Evolutionary conservation across 2,113 vertebrate species (phyloP).

Genomic region (Cheilinus undulatus): DNA sequence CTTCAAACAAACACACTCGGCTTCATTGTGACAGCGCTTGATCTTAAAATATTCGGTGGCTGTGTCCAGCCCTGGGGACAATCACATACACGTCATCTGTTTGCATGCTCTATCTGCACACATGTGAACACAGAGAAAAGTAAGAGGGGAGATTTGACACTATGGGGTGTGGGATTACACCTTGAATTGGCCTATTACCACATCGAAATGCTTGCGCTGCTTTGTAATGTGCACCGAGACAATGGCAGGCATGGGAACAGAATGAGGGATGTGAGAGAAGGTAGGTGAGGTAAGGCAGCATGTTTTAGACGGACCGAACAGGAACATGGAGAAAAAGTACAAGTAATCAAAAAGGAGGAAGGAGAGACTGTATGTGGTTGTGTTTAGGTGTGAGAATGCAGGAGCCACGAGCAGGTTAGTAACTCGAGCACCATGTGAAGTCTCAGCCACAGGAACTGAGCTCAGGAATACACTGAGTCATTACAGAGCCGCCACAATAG

Average conservation of each 20-base stretch:
- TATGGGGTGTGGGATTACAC: constrained; percentile 60
- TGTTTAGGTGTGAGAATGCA: constrained; percentile 58
- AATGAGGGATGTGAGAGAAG: constrained; percentile 14
- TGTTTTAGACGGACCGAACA: constrained; percentile 8
- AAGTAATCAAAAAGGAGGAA: not conserved
- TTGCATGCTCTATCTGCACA: constrained; percentile 5
- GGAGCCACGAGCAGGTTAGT: constrained; percentile 52
- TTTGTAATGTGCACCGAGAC: constrained; percentile 50
- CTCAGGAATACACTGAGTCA: constrained; percentile 63
- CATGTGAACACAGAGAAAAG: not conserved
- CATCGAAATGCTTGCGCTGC: constrained; percentile 54
- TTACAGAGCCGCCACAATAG: constrained; percentile 33
- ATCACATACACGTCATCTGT: constrained; percentile 30
- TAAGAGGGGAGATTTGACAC: constrained; percentile 40
- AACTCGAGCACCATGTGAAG: constrained; percentile 79
- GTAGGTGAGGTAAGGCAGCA: constrained; percentile 24
- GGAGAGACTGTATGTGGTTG: constrained; percentile 5
- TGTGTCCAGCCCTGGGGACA: constrained; percentile 17
- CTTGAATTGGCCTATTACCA: constrained; percentile 36
- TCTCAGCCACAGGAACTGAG: constrained; percentile 59
- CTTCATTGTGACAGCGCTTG: not conserved
- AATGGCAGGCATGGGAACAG: constrained; percentile 61
- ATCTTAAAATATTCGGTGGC: constrained; percentile 9
- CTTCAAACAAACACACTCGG: constrained; percentile 9
- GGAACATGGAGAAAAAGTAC: not conserved